Evolutionary conservation across 2,797 vertebrate species (phyloP).

Genomic region (Myiotriccus ornatus): DNA sequence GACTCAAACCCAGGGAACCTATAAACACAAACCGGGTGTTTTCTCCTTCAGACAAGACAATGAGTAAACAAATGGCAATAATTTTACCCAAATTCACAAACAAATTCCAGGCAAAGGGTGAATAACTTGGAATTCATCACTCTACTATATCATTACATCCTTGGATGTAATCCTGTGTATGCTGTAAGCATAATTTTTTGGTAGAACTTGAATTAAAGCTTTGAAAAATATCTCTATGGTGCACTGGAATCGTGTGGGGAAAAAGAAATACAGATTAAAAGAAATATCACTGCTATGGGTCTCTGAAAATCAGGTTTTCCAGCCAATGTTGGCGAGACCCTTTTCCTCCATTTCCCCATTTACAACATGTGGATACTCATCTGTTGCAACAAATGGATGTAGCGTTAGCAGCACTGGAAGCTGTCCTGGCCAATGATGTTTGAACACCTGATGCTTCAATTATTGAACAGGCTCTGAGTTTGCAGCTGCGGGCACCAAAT

Average conservation of each 20-base stretch:
- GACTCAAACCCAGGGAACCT: not conserved
- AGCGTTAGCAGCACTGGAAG: not conserved
- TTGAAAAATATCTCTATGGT: not conserved
- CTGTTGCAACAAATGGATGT: not conserved
- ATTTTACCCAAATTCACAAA: not conserved
- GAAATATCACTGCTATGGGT: not conserved
- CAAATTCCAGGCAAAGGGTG: not conserved
- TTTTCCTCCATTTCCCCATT: not conserved
- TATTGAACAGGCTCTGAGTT: not conserved
- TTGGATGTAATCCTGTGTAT: not conserved
- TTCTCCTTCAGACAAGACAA: not conserved
- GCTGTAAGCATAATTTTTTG: not conserved
- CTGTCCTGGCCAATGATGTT: not conserved
- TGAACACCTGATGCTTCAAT: not conserved
- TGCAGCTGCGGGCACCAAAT: not conserved
- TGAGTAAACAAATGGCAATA: not conserved
- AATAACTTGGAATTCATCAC: not conserved
- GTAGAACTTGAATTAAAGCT: not conserved
- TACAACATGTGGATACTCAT: not conserved
- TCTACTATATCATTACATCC: not conserved
- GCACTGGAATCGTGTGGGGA: not conserved
- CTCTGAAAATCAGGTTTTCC: not conserved
- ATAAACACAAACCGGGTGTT: not conserved
- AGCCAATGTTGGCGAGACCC: not conserved
- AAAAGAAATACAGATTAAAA: not conserved